Conservation (phyloP, 92 coral and sea anemone species). For the Umimayanthus chanpuru region DNA sequence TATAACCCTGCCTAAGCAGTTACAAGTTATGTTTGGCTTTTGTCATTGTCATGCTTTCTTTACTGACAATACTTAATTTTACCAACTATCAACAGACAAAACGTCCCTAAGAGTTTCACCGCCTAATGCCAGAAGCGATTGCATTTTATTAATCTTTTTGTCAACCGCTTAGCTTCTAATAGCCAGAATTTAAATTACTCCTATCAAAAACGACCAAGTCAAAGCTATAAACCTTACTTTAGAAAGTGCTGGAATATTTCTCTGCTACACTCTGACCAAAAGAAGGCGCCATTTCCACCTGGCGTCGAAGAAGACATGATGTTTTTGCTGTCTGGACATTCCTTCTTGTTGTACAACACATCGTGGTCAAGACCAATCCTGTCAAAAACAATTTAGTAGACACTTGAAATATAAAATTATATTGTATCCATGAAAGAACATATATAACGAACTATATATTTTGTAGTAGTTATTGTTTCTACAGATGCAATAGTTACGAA, state of each 20-base stretch:
- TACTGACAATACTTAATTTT: no score
- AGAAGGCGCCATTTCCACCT: constrained; percentile 5
- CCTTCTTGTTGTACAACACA: neutral
- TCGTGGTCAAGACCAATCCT: constrained; percentile 42
- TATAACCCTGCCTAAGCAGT: no score
- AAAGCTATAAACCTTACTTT: neutral
- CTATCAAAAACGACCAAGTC: neutral
- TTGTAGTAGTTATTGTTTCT: no score
- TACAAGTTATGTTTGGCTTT: no score
- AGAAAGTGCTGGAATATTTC: constrained; percentile 24
- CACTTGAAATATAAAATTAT: neutral
- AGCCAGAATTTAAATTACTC: no score
- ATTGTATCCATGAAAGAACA: neutral
- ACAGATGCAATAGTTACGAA: no score
- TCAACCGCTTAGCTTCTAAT: neutral
- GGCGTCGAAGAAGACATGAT: constrained; percentile 35
- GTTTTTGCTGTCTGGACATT: constrained; percentile 29
- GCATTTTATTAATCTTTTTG: no score
- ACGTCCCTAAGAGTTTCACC: no score
- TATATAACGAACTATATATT: no score
- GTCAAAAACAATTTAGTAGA: neutral
- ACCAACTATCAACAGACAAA: no score
- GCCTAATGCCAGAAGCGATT: no score
- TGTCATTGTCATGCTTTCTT: no score
- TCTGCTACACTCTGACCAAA: constrained; percentile 37